Evolutionary conservation across 1,140 invertebrate species (phyloP).

Genomic region (Antheraea mylitta): DNA sequence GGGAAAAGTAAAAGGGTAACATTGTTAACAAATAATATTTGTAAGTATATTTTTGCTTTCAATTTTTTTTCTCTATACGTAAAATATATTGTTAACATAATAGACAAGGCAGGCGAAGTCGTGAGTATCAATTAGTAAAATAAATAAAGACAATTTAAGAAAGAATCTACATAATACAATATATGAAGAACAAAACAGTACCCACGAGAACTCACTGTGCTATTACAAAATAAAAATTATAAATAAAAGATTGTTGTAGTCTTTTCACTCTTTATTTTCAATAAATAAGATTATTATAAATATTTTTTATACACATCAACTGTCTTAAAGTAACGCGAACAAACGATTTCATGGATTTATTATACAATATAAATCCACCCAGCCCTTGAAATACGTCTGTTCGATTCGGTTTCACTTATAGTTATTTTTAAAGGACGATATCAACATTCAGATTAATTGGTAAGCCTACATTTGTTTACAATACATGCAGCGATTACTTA

Average conservation of each 20-base stretch:
- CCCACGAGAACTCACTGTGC: too few species aligned
- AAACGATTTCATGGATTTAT: neutral
- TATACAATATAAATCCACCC: conserved; percentile 45
- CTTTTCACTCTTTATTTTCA: neutral
- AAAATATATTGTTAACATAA: too few species aligned
- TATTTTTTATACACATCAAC: neutral
- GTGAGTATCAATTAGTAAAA: too few species aligned
- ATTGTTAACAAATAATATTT: too few species aligned
- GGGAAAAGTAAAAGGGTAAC: too few species aligned
- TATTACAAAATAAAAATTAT: neutral
- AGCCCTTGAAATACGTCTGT: conserved; percentile 51
- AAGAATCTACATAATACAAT: too few species aligned
- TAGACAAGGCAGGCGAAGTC: too few species aligned
- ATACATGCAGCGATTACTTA: neutral
- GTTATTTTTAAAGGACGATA: conserved; percentile 1
- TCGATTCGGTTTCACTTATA: conserved; percentile 26
- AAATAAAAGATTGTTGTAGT: neutral
- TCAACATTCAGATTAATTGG: neutral
- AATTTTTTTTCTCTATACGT: too few species aligned
- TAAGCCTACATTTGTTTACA: neutral
- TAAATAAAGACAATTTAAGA: too few species aligned
- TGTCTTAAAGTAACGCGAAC: neutral
- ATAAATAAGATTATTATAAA: neutral
- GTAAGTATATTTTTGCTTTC: too few species aligned
- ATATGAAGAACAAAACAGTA: too few species aligned